Conservation (phyloP, 2,113 vertebrate species). For the Eurypyga helias region DNA sequence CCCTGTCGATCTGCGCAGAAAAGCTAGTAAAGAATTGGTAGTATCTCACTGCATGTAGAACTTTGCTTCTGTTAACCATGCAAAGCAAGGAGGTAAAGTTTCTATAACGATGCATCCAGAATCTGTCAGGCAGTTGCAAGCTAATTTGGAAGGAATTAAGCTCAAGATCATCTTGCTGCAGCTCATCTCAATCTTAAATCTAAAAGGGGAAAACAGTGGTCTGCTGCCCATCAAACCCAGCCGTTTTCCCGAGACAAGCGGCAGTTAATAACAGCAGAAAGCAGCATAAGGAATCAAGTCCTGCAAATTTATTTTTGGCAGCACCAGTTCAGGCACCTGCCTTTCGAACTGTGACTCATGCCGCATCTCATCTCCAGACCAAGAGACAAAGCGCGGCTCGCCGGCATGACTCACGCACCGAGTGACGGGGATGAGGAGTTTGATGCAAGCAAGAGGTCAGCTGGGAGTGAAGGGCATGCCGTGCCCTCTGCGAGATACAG, state of each 20-base stretch:
- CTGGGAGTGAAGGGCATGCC: background rate
- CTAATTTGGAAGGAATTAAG: background rate
- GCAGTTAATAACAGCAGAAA: background rate
- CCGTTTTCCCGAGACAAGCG: background rate
- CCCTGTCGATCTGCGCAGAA: background rate
- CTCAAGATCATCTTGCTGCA: background rate
- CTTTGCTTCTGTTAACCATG: background rate
- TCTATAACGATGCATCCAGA: background rate
- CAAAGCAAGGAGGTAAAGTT: background rate
- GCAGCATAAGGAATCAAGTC: background rate
- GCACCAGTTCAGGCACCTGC: background rate
- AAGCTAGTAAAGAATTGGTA: background rate
- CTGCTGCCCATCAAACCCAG: background rate
- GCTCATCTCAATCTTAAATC: background rate
- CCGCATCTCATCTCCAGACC: background rate
- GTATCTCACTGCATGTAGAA: background rate
- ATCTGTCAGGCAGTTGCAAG: background rate
- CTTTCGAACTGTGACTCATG: conserved; percentile 30
- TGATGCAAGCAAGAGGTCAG: background rate
- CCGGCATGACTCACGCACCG: background rate
- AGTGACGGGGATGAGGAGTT: background rate
- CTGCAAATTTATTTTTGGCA: conserved; percentile 23
- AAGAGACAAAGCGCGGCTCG: background rate
- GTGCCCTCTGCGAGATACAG: background rate
- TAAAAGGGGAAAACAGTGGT: background rate